Conservation (phyloP, 2,113 vertebrate genomes). For the Phylloscopus whistleri region DNA sequence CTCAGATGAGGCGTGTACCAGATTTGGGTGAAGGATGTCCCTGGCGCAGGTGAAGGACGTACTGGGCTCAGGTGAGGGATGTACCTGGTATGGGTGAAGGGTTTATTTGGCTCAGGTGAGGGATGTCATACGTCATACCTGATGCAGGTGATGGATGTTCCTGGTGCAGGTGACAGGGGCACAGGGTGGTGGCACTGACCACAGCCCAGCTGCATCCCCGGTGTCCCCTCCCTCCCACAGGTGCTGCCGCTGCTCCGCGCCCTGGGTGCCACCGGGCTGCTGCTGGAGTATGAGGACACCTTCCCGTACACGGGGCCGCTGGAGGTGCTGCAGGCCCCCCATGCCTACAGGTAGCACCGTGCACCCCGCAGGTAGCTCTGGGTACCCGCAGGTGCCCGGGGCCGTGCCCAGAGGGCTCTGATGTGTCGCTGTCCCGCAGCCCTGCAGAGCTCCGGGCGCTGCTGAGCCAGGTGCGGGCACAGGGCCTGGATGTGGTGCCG, state of each 20-base stretch:
- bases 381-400: background rate
- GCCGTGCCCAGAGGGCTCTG: background rate
- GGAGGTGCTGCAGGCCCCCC: slow-evolving; percentile 75
- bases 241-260: slow-evolving; percentile 82
- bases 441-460: slow-evolving; percentile 78
- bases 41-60: too few relatives aligned
- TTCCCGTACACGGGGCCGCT: slow-evolving; percentile 89
- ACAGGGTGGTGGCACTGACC: too few relatives aligned
- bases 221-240: slow-evolving; percentile 55
- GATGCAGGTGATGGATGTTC: background rate
- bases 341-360: slow-evolving; percentile 83
- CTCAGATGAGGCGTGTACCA: background rate
- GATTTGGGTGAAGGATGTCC: too few relatives aligned
- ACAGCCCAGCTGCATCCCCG: too few relatives aligned
- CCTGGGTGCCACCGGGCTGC: slow-evolving; percentile 86
- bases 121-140: too few relatives aligned
- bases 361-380: background rate
- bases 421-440: slow-evolving; percentile 56
- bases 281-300: slow-evolving; percentile 94
- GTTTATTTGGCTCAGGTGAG: fast-evolving
- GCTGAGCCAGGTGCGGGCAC: slow-evolving; percentile 75
- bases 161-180: background rate
- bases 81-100: fast-evolving
- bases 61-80: fast-evolving
- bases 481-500: slow-evolving; percentile 85